Evolutionary conservation across 2,797 vertebrate species (phyloP).

Genomic region (Poecilia picta): DNA sequence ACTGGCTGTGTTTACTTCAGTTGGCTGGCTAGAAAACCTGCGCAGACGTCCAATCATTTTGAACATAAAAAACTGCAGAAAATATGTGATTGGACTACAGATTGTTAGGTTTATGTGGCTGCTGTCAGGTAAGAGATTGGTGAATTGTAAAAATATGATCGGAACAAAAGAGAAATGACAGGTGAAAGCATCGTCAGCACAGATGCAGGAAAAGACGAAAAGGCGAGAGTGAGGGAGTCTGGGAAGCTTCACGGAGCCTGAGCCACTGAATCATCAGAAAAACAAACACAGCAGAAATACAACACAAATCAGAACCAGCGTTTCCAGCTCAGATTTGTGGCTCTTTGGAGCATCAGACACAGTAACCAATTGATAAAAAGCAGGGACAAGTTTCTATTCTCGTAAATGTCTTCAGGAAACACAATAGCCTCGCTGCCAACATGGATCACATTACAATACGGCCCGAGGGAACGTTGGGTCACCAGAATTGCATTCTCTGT

Average conservation of each 20-base stretch:
- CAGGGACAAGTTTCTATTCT: constrained; percentile 21
- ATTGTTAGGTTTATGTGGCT: neutral
- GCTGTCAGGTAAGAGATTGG: neutral
- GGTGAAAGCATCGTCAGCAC: neutral
- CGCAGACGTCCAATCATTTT: constrained; percentile 48
- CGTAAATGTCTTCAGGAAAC: constrained; percentile 14
- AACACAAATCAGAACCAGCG: neutral
- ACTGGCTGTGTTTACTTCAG: constrained; percentile 56
- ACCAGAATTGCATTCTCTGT: constrained; percentile 9
- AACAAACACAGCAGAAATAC: constrained; percentile 5
- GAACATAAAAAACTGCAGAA: constrained; percentile 32
- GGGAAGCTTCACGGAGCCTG: neutral
- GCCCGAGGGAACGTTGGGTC: constrained; percentile 5
- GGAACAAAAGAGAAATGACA: neutral
- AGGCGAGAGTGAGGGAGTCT: neutral
- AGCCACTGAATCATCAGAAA: constrained; percentile 2
- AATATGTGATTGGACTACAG: constrained; percentile 36
- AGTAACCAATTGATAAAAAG: constrained; percentile 16
- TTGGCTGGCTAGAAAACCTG: constrained; percentile 40
- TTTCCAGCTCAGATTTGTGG: constrained; percentile 13
- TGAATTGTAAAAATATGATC: neutral
- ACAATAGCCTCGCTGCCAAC: constrained; percentile 12
- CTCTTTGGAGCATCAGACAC: constrained; percentile 20
- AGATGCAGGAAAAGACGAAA: neutral
- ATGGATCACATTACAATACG: constrained; percentile 23